A percentile compares a stretch with the other conserved stretches of the same genome.
Conservation (phyloP, 2,797 vertebrate genomes). For the Sardinella longiceps region DNA sequence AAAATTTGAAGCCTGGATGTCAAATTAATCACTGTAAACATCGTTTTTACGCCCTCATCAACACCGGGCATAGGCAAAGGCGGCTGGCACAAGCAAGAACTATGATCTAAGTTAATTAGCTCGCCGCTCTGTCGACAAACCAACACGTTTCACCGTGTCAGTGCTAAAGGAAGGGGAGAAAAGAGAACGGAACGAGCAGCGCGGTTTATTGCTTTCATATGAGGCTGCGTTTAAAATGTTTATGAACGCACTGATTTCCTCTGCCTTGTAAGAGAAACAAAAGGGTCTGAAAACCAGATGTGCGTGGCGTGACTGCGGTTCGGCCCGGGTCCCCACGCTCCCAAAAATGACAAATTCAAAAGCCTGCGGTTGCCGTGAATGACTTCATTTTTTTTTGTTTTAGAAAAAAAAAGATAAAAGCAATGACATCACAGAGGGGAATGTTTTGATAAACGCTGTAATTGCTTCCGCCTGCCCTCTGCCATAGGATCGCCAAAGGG, state of each 20-base stretch:
- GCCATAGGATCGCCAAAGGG: constrained; percentile 52
- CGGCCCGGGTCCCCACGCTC: constrained; percentile 34
- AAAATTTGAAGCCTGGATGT: not conserved
- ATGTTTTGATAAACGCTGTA: constrained; percentile 71
- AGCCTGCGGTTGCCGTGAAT: constrained; percentile 57
- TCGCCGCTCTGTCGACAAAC: constrained; percentile 40
- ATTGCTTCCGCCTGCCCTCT: constrained; percentile 69
- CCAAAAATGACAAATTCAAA: constrained; percentile 55
- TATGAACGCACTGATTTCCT: constrained; percentile 63
- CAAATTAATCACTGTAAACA: constrained; percentile 20
- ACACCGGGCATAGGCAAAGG: constrained; percentile 2
- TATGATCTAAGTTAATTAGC: constrained; percentile 34
- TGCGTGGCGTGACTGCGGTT: constrained; percentile 43
- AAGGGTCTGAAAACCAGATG: constrained; percentile 44
- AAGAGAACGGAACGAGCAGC: constrained; percentile 41
- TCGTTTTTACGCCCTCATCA: constrained; percentile 42
- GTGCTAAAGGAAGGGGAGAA: constrained; percentile 46
- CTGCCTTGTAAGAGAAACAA: constrained; percentile 53
- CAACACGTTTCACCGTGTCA: constrained; percentile 31
- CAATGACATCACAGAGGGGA: constrained; percentile 64
- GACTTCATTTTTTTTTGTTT: constrained; percentile 53
- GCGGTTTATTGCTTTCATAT: constrained; percentile 60
- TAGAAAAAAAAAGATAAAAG: constrained; percentile 55
- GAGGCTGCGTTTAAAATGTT: constrained; percentile 57
- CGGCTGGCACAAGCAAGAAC: not conserved